Evolutionary conservation across 1,140 invertebrate genomes (phyloP).

Genomic region (Ceratina australensis): DNA sequence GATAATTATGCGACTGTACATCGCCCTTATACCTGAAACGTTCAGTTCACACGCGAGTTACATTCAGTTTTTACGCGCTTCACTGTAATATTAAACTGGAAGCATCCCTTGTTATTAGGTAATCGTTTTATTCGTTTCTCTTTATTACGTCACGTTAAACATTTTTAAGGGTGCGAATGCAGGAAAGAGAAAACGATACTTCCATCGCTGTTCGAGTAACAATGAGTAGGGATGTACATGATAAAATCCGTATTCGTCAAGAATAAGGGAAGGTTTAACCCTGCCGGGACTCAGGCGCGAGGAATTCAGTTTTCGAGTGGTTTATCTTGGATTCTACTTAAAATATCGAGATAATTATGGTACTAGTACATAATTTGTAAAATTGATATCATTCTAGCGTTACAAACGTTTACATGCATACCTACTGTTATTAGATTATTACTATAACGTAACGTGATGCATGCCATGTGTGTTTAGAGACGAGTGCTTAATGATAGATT

Average conservation of each 20-base stretch:
- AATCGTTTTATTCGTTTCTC: background rate
- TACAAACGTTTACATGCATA: conserved; percentile 4
- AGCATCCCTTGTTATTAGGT: background rate
- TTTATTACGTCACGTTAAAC: background rate
- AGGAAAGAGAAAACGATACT: background rate
- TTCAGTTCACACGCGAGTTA: background rate
- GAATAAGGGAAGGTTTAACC: conserved; percentile 21
- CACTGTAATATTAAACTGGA: background rate
- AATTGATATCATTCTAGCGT: conserved; percentile 6
- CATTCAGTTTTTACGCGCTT: background rate
- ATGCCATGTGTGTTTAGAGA: conserved; percentile 28
- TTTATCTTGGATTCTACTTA: conserved; percentile 11
- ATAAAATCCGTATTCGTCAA: background rate
- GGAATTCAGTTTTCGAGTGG: conserved; percentile 16
- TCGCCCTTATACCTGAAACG: no score
- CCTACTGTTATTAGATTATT: conserved; percentile 29
- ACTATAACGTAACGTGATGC: conserved; percentile 11
- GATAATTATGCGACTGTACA: background rate
- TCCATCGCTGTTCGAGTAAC: background rate
- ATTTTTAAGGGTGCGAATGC: background rate
- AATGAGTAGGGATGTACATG: background rate
- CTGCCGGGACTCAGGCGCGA: conserved; percentile 4
- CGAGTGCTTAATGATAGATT: conserved; percentile 15
- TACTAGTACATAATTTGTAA: conserved; percentile 12
- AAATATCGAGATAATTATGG: background rate